Percentiles rank a stretch among this genome's conserved stretches.
Evolutionary conservation across 2,113 vertebrate genomes (phyloP).

Genomic region (Lathamus discolor): DNA sequence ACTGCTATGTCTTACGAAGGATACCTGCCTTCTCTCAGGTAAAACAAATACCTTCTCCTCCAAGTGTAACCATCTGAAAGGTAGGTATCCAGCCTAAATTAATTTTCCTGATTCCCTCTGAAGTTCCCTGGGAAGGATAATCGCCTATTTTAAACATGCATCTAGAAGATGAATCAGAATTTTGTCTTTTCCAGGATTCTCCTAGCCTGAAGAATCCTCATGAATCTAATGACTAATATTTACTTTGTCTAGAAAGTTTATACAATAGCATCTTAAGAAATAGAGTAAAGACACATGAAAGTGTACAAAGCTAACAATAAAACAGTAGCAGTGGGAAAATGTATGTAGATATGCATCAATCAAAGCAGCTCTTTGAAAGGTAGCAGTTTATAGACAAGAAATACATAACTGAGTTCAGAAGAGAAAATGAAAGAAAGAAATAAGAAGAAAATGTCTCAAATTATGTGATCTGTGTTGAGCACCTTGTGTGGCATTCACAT

Average conservation of each 20-base stretch:
- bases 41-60: not conserved
- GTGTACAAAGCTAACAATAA: conserved; percentile 50
- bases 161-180: conserved; percentile 35
- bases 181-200: conserved; percentile 5
- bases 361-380: conserved; percentile 50
- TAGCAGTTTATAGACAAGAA: conserved; percentile 30
- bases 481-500: not conserved
- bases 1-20: not conserved
- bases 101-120: not conserved
- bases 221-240: not conserved
- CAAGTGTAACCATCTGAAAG: not conserved
- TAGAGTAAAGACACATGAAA: conserved; percentile 28
- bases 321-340: conserved; percentile 40
- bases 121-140: not conserved
- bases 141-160: conserved; percentile 4
- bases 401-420: conserved; percentile 32
- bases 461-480: not conserved
- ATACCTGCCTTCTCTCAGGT: not conserved
- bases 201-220: not conserved
- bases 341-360: conserved; percentile 4
- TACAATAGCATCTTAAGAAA: not conserved
- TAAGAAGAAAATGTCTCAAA: not conserved
- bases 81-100: not conserved
- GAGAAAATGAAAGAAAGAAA: conserved; percentile 32
- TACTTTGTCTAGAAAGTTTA: conserved; percentile 24